These are phyloP conservation scores for Aricia artaxerxes DNA, from an alignment of 2,888 invertebrate species.

Conservation along the genomic window DNA sequence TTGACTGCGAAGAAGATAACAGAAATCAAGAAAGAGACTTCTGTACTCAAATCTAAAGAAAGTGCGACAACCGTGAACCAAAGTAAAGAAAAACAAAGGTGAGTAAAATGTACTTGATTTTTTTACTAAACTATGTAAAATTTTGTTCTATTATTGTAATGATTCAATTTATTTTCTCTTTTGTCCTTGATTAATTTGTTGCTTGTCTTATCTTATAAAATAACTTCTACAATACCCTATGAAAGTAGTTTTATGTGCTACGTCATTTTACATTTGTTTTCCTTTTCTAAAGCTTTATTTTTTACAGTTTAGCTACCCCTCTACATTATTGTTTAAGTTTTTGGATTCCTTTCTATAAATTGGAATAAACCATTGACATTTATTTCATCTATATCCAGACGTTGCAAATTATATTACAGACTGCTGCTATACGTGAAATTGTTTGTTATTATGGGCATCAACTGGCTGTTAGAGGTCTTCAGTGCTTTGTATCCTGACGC, in stretches of 20 bases:
- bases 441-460: slow-evolving; percentile 87
- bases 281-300: background rate
- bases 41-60: slow-evolving; percentile 62
- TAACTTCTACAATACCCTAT: background rate
- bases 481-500: slow-evolving; percentile 79
- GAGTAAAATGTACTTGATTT: slow-evolving; percentile 25
- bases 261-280: background rate
- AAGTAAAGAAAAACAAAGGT: slow-evolving; percentile 67
- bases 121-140: background rate
- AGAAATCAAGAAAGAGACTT: slow-evolving; percentile 63
- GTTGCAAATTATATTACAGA: slow-evolving; percentile 63
- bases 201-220: background rate
- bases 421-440: slow-evolving; percentile 85
- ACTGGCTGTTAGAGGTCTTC: slow-evolving; percentile 87
- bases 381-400: slow-evolving; percentile 30
- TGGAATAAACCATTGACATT: background rate
- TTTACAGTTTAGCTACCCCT: background rate
- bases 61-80: slow-evolving; percentile 63
- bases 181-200: background rate
- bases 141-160: background rate
- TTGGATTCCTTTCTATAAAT: background rate
- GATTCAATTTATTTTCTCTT: background rate
- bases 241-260: background rate
- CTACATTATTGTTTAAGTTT: background rate
- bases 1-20: slow-evolving; percentile 65